Conservation (phyloP, 2,113 vertebrate species). For the Rhizomys pruinosus region DNA sequence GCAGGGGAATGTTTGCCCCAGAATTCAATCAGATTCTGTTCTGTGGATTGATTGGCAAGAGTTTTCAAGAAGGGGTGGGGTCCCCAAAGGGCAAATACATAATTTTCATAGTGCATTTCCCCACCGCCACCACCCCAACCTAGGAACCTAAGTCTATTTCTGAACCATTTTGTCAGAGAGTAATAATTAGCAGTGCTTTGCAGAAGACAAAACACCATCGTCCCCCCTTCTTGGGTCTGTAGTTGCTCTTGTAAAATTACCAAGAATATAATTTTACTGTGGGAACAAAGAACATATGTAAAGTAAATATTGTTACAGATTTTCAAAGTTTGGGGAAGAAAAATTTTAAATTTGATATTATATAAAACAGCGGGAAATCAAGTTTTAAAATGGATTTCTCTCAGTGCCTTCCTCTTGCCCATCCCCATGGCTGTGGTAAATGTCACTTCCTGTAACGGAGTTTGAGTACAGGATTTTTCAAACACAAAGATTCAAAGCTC, state of each 20-base stretch:
- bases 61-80: slow-evolving; percentile 84
- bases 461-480: neutral
- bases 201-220: slow-evolving; percentile 76
- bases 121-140: slow-evolving; percentile 75
- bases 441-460: neutral
- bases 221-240: slow-evolving; percentile 76
- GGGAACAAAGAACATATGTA: slow-evolving; percentile 87
- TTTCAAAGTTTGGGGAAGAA: slow-evolving; percentile 79
- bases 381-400: slow-evolving; percentile 58
- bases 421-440: neutral
- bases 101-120: slow-evolving; percentile 86
- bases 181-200: slow-evolving; percentile 85
- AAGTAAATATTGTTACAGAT: slow-evolving; percentile 86
- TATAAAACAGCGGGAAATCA: neutral
- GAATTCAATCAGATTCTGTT: slow-evolving; percentile 85
- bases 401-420: neutral
- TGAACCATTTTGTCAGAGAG: slow-evolving; percentile 82
- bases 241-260: slow-evolving; percentile 81
- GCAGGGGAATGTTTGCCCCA: slow-evolving; percentile 85
- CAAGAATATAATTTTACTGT: slow-evolving; percentile 82
- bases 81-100: slow-evolving; percentile 85
- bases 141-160: slow-evolving; percentile 83
- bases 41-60: slow-evolving; percentile 86
- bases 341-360: slow-evolving; percentile 72
- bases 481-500: neutral